Percentiles rank a stretch among this genome's conserved stretches.
Evolutionary conservation across 2,888 invertebrate species (phyloP).

Genomic region (Agrotis clavis): DNA sequence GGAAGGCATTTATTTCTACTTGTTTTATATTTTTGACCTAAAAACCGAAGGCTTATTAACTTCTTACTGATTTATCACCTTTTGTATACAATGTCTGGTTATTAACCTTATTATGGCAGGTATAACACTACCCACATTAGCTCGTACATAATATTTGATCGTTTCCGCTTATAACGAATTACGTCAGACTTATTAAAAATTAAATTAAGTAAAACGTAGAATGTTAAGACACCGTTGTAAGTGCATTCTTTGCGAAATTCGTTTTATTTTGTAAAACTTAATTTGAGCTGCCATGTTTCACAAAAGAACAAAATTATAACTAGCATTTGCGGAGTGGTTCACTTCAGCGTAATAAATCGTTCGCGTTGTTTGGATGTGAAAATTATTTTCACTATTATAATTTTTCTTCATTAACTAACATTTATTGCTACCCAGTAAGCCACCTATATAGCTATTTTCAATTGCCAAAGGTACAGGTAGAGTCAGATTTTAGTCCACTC

Average conservation of each 20-base stretch:
- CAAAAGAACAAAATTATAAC: neutral
- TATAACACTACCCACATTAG: conserved; percentile 37
- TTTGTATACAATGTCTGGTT: conserved; percentile 51
- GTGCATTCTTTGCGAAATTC: conserved; percentile 38
- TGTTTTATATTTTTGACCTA: conserved; percentile 18
- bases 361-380: neutral
- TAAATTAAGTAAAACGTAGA: conserved; percentile 47
- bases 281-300: conserved; percentile 20
- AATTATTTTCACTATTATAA: neutral
- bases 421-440: neutral
- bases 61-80: conserved; percentile 41
- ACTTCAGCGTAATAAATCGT: neutral
- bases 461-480: neutral
- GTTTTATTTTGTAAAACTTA: conserved; percentile 30
- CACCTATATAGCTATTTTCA: neutral
- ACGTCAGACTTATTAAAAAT: conserved; percentile 57
- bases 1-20: conserved; percentile 11
- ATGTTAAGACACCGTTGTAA: conserved; percentile 40
- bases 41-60: conserved; percentile 19
- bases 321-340: neutral
- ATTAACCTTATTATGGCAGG: conserved; percentile 60
- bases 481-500: neutral
- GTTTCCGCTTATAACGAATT: conserved; percentile 65
- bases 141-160: conserved; percentile 48
- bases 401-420: neutral